These are phyloP conservation scores for Reinhardtius hippoglossoides DNA, from an alignment of 2,113 vertebrate genomes.

Conservation along the genomic window DNA sequence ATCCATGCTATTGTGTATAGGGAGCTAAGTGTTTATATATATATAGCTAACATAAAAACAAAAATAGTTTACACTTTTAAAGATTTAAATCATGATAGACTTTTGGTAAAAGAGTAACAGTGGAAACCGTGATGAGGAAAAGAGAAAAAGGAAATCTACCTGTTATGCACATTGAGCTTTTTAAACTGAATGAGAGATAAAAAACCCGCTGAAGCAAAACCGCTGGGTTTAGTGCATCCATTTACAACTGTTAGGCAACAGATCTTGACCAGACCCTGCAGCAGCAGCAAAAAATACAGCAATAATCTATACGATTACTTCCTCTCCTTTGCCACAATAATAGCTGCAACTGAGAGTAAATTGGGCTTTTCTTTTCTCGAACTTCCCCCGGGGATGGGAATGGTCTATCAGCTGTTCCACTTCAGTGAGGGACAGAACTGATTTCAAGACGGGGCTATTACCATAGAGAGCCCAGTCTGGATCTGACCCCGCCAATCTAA, in stretches of 20 bases:
- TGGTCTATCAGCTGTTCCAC: slow-evolving; percentile 82
- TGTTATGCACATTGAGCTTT: slow-evolving; percentile 9
- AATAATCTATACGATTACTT: slow-evolving; percentile 69
- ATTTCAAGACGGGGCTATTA: slow-evolving; percentile 87
- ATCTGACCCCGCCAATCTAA: slow-evolving; percentile 82
- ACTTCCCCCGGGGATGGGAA: slow-evolving; percentile 76
- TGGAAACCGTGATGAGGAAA: neutral
- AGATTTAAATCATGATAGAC: neutral
- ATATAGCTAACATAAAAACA: neutral
- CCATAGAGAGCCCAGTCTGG: slow-evolving; percentile 80
- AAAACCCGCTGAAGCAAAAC: slow-evolving; percentile 17
- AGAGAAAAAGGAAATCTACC: neutral
- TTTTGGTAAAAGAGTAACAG: neutral
- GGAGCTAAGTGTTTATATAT: neutral
- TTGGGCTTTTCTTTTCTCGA: slow-evolving; percentile 81
- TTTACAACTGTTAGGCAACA: slow-evolving; percentile 51
- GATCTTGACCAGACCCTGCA: slow-evolving; percentile 17
- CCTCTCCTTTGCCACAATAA: slow-evolving; percentile 75
- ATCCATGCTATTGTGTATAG: neutral
- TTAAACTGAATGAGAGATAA: slow-evolving; percentile 25
- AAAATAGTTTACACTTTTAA: neutral
- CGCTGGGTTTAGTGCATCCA: slow-evolving; percentile 27
- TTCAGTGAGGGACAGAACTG: slow-evolving; percentile 81
- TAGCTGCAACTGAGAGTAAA: slow-evolving; percentile 76
- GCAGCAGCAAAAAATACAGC: slow-evolving; percentile 58